A percentile compares a stretch with the other conserved stretches of the same genome.
phyloP scores from a whole-genome alignment of 2,113 vertebrate species.

The Mugil cephalus region DNA sequence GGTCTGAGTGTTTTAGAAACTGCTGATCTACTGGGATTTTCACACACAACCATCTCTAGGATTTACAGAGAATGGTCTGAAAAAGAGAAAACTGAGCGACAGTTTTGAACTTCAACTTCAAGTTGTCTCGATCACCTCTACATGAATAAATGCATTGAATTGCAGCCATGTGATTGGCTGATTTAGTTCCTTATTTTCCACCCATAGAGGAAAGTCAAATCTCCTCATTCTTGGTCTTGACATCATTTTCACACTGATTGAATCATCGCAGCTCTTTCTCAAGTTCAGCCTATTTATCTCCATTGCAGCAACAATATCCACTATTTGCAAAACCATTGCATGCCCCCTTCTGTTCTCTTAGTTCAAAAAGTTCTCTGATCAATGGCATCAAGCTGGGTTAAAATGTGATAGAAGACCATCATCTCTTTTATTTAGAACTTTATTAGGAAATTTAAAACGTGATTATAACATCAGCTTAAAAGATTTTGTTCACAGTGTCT shows the following conservation, averaged over 20 bases:
- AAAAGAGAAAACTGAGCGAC: no score
- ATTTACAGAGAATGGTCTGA: no score
- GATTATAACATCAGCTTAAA: slow-evolving; percentile 38
- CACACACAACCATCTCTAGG: no score
- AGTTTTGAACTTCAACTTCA: no score
- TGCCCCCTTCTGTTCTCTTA: background rate
- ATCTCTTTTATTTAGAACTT: slow-evolving; percentile 44
- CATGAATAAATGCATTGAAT: no score
- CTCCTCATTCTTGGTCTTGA: slow-evolving; percentile 36
- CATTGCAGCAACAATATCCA: background rate
- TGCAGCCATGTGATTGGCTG: no score
- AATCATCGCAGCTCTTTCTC: slow-evolving; percentile 19
- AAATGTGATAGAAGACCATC: background rate
- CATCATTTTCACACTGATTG: slow-evolving; percentile 46
- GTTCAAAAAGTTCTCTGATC: background rate
- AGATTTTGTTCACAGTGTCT: slow-evolving; percentile 60
- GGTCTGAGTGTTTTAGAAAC: no score
- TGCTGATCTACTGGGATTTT: no score
- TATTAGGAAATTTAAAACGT: slow-evolving; percentile 57
- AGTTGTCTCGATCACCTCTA: no score
- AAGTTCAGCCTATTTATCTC: slow-evolving; percentile 30
- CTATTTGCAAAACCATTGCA: slow-evolving; percentile 11
- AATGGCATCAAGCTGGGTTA: background rate
- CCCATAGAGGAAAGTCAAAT: no score
- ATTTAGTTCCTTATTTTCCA: no score